These are phyloP conservation scores for Solea solea DNA, from an alignment of 2,113 vertebrate species.

Conservation along the genomic window DNA sequence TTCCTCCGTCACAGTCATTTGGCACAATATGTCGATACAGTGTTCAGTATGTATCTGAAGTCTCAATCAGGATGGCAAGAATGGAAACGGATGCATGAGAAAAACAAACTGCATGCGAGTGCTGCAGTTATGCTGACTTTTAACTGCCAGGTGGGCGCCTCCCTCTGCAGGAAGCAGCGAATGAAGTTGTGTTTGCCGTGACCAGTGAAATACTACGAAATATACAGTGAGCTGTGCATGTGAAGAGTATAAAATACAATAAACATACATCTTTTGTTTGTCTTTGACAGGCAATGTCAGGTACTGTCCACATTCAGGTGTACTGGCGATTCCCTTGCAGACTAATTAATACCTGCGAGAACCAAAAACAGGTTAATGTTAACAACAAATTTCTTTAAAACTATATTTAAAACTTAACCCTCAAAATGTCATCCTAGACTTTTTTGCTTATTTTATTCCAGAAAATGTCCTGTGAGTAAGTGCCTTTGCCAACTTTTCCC, in stretches of 20 bases:
- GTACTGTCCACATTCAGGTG: slow-evolving; percentile 16
- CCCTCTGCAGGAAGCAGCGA: slow-evolving; percentile 22
- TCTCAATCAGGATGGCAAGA: neutral
- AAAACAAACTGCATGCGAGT: slow-evolving; percentile 21
- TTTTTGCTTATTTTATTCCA: too few species aligned
- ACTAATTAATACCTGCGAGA: slow-evolving; percentile 78
- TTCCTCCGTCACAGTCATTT: slow-evolving; percentile 51
- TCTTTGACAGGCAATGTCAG: slow-evolving; percentile 12
- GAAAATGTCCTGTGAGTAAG: too few species aligned
- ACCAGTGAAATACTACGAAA: slow-evolving; percentile 32
- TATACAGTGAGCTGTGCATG: slow-evolving; percentile 16
- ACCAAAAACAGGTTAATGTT: neutral
- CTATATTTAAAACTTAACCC: too few species aligned
- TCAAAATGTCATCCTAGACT: too few species aligned
- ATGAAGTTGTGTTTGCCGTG: slow-evolving; percentile 10
- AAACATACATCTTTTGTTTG: slow-evolving; percentile 28
- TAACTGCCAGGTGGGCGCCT: slow-evolving; percentile 24
- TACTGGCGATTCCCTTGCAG: slow-evolving; percentile 18
- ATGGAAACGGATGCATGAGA: slow-evolving; percentile 14
- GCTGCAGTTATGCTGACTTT: slow-evolving; percentile 11
- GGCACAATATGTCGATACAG: slow-evolving; percentile 55
- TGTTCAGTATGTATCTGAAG: slow-evolving; percentile 8
- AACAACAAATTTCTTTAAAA: neutral
- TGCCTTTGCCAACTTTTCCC: too few species aligned
- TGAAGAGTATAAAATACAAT: slow-evolving; percentile 50